Evolutionary conservation across 37 sponge, comb jelly and placozoan species (phyloP), one percentile per base, ranked within the genome.

Genomic region (Chondrosia reniformis): DNA sequence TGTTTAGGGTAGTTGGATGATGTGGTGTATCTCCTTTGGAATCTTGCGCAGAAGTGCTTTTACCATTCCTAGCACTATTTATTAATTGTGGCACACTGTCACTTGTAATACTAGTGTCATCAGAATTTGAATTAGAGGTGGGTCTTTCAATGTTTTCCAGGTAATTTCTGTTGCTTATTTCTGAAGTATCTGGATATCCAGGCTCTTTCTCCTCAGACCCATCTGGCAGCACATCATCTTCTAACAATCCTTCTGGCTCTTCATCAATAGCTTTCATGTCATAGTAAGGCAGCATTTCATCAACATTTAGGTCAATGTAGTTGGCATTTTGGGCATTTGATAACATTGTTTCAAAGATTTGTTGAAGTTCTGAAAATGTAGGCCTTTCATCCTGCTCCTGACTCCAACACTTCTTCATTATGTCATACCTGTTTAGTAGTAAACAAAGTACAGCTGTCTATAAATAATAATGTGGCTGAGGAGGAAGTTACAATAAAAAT

Each of bases 301-400:
- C 67, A 36, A 66, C 67, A 36, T 66, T 66, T 36, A 66, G 67
- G 30, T 66, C 67, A 66, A 66, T 66, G 67, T 66, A 66, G 67
- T 31, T 66, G 31, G 21, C 67, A 31, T 28, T 66, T 39, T 66
- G 67, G 33, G 67, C 67, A 31, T 66, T 66, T 5, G 67, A 28
- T 19, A 66, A 40, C 37, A 66, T 22, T 36, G 30, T 39, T 36
- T 66, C 67, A 22, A 66, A 31, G 38, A 40, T 32, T 8, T 7
- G 39, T 31, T 36, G 36, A 4, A 66, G 30, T 36, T 66, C 67
- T 21, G 67, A 21, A 36, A 66, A 66, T 22, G 33, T 19, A 21
- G 67, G 67, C 33, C 67, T 36, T 9, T 66, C 40, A 31, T 19
- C 17, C 9, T 7, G 21, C 15, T 66, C 67, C 17, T 36, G 39